Base-by-base conservation (phyloP, 2,113 vertebrate species). In the Neodontobutis hainanensis region DNA sequence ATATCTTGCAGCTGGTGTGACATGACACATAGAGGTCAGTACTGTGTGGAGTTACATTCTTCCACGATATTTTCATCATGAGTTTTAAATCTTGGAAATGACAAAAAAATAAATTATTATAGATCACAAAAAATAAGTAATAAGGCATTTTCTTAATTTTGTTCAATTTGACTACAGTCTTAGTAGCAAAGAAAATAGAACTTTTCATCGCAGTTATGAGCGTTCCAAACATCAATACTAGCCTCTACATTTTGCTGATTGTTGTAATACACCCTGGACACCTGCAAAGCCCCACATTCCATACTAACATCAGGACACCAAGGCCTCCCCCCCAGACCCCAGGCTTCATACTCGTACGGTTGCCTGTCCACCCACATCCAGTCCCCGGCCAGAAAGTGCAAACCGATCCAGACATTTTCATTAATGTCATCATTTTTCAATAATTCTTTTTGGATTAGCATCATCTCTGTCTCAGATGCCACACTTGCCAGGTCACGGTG, bases 291-390 rank as follows among this genome's bases (percentile, higher is more conserved):
- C 1, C 27, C 82, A 45, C 85, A 77, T 34, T 8, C 8, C 11
- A 2, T 35, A 1, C 14, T 0, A 12, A 45, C 6, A 0, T 8
- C 0, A 0, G 61, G 80, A 72, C 84, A 82, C 1, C 0, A 4
- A 0, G 77, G 65, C 10, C 16, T 46, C 5, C 27, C 57, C 6
- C 5, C 15, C 6, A 5, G n/a, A 15, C 15, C 51, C 85, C 83
- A 85, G 19, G 38, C 63, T 34, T 87, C 8, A 7, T 68, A 78
- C 0, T 3, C 11, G 55, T 44, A 3, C 5, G 42, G 5, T 57
- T 57, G 51, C 6, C n/a, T 1, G 11, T 85, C 67, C 58, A 72
- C 58, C 82, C 85, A 85, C 44, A 67, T 44, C 87, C 82, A 85
- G 2, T 8, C 3, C 0, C 14, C 59, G 0, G 73, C 6, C 11